phyloP scores from a whole-genome alignment of 2,888 invertebrate genomes.

The Epinotia bilunana region DNA sequence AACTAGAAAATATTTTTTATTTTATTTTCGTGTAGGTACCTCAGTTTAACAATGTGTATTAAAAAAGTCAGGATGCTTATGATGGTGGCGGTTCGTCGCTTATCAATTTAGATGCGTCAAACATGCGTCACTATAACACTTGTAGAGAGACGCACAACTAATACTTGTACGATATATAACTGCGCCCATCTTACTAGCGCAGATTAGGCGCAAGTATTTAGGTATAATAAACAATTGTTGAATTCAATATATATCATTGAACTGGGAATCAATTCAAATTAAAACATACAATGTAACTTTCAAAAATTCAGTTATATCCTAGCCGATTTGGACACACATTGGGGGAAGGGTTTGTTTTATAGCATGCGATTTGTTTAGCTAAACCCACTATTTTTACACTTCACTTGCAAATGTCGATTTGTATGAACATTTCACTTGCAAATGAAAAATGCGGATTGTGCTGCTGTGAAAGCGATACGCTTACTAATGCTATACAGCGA shows the following conservation, averaged over 20 bases:
- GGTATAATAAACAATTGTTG: neutral
- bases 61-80: neutral
- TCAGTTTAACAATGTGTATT: neutral
- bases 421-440: neutral
- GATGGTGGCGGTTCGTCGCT: neutral
- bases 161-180: too few species aligned
- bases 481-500: neutral
- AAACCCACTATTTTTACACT: neutral
- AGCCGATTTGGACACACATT: neutral
- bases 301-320: too few species aligned
- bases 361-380: neutral
- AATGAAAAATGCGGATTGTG: neutral
- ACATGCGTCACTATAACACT: neutral
- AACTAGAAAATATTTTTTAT: conserved; percentile 7
- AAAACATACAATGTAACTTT: neutral
- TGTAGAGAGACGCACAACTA: too few species aligned
- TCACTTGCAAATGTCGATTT: neutral
- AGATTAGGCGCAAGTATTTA: neutral
- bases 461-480: neutral
- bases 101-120: neutral
- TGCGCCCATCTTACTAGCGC: neutral
- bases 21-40: neutral
- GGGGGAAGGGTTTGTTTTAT: neutral
- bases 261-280: neutral
- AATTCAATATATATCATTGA: neutral